Evolutionary conservation across 2,888 invertebrate species (phyloP), one percentile per base, ranked within the genome.

Genomic region (Volucella inanis): DNA sequence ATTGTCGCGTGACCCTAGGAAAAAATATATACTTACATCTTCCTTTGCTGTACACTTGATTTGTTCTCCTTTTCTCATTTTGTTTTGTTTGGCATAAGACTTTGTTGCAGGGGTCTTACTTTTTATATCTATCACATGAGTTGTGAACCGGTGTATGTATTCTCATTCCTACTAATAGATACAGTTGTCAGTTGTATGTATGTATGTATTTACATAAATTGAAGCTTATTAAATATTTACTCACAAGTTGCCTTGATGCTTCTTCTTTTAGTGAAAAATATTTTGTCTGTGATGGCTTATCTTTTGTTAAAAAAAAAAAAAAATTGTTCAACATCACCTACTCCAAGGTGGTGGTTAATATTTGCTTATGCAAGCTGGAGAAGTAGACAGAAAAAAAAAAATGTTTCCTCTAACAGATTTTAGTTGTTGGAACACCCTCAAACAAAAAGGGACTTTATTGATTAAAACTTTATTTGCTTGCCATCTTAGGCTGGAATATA

Each of bases 381-480:
- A 22, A 2, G n/a, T 31, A n/a, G 9, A 15, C 8, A 6, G n/a
- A n/a, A 12, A 52, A 12, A 18, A 2, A 11, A 54, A n/a, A 31
- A 31, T 54, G 31, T 31, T 31, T 31, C 31, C 6, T 22, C 18
- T 31, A 31, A 0, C 4, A 31, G 31, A 31, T 31, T 31, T 31
- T 31, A 31, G 31, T 31, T 31, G 6, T 31, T 31, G 31, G 31
- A 31, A 31, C 31, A 31, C 31, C 31, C 31, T 31, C 31, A 31
- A n/a, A 8, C 11, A 6, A 15, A 2, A 22, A 22, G 22, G 11
- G 62, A 50, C 15, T 52, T 74, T 65, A 79, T 83, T 79, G 83
- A 83, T 68, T 83, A 52, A 64, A 74, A 59, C 50, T 4, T 64
- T 52, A 83, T 78, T 78, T 78, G 74, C 78, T 78, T 62, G 72